Percentiles rank a stretch among this genome's conserved stretches.
Evolutionary conservation across 2,888 invertebrate genomes (phyloP).

Genomic region (Melanophora roralis): DNA sequence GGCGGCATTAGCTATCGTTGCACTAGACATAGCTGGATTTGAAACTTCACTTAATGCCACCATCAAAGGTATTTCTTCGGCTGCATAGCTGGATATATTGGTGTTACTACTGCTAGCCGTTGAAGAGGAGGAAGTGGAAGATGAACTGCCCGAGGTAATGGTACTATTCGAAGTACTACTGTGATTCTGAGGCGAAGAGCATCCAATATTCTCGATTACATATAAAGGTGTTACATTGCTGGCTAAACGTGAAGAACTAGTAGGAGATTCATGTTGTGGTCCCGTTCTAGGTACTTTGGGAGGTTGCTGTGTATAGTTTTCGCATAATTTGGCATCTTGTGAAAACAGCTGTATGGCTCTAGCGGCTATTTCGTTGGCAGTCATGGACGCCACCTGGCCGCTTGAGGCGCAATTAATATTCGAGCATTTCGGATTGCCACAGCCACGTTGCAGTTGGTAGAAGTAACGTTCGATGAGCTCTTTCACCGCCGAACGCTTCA

Average conservation of each 20-base stretch:
- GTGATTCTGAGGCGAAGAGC: conserved; percentile 67
- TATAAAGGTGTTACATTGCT: conserved; percentile 40
- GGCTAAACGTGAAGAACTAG: conserved; percentile 64
- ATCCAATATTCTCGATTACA: conserved; percentile 67
- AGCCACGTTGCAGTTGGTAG: conserved; percentile 93
- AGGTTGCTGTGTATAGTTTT: conserved; percentile 72
- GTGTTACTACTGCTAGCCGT: conserved; percentile 57
- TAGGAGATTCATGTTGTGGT: conserved; percentile 64
- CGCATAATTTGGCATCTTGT: conserved; percentile 90
- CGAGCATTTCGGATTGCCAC: conserved; percentile 91
- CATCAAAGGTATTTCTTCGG: conserved; percentile 49
- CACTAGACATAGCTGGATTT: neutral
- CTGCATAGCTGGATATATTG: conserved; percentile 58
- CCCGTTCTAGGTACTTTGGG: conserved; percentile 73
- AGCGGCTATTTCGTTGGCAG: conserved; percentile 93
- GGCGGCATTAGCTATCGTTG: neutral
- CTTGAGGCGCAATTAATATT: conserved; percentile 94
- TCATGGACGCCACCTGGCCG: conserved; percentile 86
- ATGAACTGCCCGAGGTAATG: conserved; percentile 69
- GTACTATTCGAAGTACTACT: conserved; percentile 70
- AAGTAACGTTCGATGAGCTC: conserved; percentile 94
- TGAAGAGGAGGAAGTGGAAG: conserved; percentile 64
- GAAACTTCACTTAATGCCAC: conserved; percentile 34
- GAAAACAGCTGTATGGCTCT: conserved; percentile 91
- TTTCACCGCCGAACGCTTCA: conserved; percentile 88